Conservation (phyloP, 2,888 invertebrate species). For the Dastarcus helophoroides region DNA sequence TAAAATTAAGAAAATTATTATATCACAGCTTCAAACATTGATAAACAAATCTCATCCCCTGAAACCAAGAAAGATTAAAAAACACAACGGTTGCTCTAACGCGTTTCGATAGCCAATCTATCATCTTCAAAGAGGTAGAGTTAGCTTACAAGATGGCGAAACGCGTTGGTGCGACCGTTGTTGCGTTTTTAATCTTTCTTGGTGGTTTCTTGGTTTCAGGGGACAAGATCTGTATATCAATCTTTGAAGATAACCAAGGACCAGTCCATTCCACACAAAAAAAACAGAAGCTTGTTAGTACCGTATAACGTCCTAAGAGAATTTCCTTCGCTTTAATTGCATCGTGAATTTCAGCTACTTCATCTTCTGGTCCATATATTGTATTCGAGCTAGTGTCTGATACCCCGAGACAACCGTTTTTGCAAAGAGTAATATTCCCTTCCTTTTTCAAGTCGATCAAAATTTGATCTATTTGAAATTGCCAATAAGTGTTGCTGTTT, state of each 20-base stretch:
- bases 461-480: slow-evolving; percentile 52
- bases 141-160: too few relatives aligned
- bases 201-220: too few relatives aligned
- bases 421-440: slow-evolving; percentile 21
- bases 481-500: slow-evolving; percentile 51
- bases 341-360: slow-evolving; percentile 34
- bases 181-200: too few relatives aligned
- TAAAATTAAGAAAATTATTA: slow-evolving; percentile 21
- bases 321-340: slow-evolving; percentile 30
- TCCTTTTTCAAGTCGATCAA: not conserved
- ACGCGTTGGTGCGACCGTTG: too few relatives aligned
- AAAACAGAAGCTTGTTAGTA: too few relatives aligned
- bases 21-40: not conserved
- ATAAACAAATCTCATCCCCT: too few relatives aligned
- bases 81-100: too few relatives aligned
- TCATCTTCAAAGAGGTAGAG: slow-evolving; percentile 2
- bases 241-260: too few relatives aligned
- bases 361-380: slow-evolving; percentile 34
- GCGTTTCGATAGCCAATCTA: too few relatives aligned
- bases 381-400: slow-evolving; percentile 36
- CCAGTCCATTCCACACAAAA: too few relatives aligned
- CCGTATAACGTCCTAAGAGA: slow-evolving; percentile 24
- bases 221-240: too few relatives aligned
- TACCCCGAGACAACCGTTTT: slow-evolving; percentile 31
- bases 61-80: too few relatives aligned